Evolutionary conservation across 2,888 invertebrate species (phyloP).

Genomic region (Lochmaea crataegi): DNA sequence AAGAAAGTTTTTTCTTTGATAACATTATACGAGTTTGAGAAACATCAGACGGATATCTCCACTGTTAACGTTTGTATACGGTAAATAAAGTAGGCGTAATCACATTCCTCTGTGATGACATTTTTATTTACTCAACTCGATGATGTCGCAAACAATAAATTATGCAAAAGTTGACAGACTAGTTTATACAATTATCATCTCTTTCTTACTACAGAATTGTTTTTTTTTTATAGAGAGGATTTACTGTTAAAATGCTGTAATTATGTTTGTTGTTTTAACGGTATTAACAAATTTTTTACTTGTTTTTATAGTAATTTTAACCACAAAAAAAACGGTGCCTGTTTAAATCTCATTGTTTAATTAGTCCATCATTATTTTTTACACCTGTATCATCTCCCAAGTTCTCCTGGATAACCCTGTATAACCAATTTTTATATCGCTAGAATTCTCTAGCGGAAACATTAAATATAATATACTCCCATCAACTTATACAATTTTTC

Average conservation of each 20-base stretch:
- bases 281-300: too few relatives aligned
- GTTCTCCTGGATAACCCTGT: too few relatives aligned
- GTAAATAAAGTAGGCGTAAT: conserved; percentile 1
- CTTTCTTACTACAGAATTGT: not conserved
- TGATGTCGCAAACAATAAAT: conserved; percentile 5
- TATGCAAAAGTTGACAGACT: not conserved
- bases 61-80: not conserved
- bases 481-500: too few relatives aligned
- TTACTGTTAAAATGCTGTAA: not conserved
- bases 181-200: not conserved
- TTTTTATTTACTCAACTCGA: conserved; percentile 7
- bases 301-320: too few relatives aligned
- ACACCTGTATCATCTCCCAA: too few relatives aligned
- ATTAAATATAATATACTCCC: too few relatives aligned
- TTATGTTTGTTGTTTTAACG: too few relatives aligned
- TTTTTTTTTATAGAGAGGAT: not conserved
- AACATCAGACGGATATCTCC: not conserved
- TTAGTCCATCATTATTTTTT: too few relatives aligned
- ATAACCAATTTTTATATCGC: too few relatives aligned
- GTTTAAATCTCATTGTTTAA: too few relatives aligned
- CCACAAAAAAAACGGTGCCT: too few relatives aligned
- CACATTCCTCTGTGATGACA: conserved; percentile 1
- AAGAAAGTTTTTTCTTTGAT: not conserved
- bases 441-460: too few relatives aligned
- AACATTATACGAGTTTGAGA: not conserved